A percentile compares a stretch with the other conserved stretches of the same genome.
phyloP scores from a whole-genome alignment of 2,113 vertebrate species.

The Argyrosomus japonicus region DNA sequence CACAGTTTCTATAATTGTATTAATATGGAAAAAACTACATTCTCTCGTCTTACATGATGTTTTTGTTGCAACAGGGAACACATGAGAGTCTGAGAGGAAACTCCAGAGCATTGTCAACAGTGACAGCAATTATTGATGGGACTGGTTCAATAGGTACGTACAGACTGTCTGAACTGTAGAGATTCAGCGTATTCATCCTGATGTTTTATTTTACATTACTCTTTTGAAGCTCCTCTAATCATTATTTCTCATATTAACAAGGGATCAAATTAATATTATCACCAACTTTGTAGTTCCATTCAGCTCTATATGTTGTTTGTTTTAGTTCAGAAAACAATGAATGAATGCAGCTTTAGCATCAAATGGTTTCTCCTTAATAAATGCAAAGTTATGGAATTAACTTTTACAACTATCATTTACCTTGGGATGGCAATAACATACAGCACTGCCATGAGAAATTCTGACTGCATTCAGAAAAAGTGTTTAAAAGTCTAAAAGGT shows the following conservation, averaged over 20 bases:
- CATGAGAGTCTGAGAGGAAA: conserved; percentile 94
- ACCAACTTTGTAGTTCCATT: background rate
- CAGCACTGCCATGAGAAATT: too few relatives aligned
- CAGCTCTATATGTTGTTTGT: too few relatives aligned
- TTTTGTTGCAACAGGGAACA: conserved; percentile 87
- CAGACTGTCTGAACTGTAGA: background rate
- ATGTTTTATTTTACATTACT: background rate
- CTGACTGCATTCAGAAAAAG: too few relatives aligned
- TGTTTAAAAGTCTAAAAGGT: background rate
- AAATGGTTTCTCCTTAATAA: too few relatives aligned
- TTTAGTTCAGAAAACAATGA: background rate
- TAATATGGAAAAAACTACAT: too few relatives aligned
- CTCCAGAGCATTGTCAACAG: conserved; percentile 93
- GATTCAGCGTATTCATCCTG: background rate
- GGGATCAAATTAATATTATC: background rate
- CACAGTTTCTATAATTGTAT: background rate
- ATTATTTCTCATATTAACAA: background rate
- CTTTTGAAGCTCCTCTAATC: background rate
- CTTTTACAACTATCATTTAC: too few relatives aligned
- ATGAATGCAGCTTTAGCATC: too few relatives aligned
- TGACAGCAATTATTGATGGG: conserved; percentile 96
- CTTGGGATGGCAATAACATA: too few relatives aligned
- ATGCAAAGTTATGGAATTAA: too few relatives aligned
- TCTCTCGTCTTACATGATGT: background rate
- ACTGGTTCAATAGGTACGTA: conserved; percentile 93